These are phyloP conservation scores for Eupeodes luniger DNA, from an alignment of 2,888 invertebrate species.

Conservation along the genomic window DNA sequence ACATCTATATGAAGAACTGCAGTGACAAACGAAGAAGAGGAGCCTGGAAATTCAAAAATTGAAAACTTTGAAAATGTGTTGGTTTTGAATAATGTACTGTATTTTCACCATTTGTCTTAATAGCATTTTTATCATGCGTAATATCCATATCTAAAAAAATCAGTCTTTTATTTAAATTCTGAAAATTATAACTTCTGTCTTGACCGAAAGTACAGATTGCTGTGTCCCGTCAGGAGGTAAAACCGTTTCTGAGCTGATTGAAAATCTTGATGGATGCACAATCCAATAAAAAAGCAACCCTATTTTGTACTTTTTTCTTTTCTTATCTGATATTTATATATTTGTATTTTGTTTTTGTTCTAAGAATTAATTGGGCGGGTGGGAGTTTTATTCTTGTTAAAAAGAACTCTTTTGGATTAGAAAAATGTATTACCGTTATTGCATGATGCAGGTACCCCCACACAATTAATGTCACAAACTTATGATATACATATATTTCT, in stretches of 20 bases:
- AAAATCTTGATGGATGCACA: background rate
- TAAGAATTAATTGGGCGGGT: background rate
- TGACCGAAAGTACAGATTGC: background rate
- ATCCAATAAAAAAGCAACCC: background rate
- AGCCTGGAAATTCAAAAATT: background rate
- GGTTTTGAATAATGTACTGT: too few species aligned
- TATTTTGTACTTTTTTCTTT: background rate
- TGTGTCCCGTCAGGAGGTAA: background rate
- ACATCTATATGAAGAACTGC: background rate
- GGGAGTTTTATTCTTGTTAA: background rate
- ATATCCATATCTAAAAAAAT: background rate
- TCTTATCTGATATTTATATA: too few species aligned
- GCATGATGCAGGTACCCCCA: background rate
- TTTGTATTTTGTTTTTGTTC: background rate
- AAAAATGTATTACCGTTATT: background rate
- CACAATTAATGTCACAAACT: background rate
- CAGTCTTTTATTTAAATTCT: too few species aligned
- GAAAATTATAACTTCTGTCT: too few species aligned
- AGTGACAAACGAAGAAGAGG: background rate
- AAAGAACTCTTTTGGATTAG: background rate
- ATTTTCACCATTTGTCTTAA: background rate
- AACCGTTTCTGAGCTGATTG: background rate
- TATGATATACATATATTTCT: background rate
- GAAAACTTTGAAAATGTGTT: too few species aligned
- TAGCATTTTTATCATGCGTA: background rate